Evolutionary conservation across 1,140 invertebrate genomes (phyloP).

Genomic region (Himalopsyche phryganea): DNA sequence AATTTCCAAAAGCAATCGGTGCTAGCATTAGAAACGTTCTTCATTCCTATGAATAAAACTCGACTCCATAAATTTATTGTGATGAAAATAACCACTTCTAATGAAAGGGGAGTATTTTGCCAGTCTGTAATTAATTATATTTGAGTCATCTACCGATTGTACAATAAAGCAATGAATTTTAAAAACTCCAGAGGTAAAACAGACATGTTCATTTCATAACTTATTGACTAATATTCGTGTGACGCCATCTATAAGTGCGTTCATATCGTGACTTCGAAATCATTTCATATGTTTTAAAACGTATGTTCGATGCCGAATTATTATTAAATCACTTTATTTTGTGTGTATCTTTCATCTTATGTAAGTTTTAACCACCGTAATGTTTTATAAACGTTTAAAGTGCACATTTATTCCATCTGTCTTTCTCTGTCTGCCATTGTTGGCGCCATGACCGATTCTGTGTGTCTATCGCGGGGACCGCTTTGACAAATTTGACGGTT

Average conservation of each 20-base stretch:
- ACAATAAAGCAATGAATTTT: too few relatives aligned
- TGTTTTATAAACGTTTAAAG: background rate
- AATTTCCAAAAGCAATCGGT: too few relatives aligned
- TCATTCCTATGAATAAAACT: too few relatives aligned
- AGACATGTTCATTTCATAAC: background rate
- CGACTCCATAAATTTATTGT: too few relatives aligned
- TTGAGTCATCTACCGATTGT: too few relatives aligned
- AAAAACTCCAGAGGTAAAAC: background rate
- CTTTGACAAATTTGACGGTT: constrained; percentile 11
- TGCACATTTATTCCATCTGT: background rate
- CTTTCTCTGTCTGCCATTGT: constrained; percentile 24
- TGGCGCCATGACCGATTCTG: constrained; percentile 25
- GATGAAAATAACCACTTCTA: too few relatives aligned
- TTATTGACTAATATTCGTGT: constrained; percentile 21
- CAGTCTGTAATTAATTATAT: too few relatives aligned
- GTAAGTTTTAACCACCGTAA: background rate
- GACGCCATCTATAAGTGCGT: constrained; percentile 13
- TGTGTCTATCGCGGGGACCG: constrained; percentile 17
- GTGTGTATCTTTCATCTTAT: background rate
- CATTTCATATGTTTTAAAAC: background rate
- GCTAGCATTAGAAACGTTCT: too few relatives aligned
- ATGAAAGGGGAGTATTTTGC: too few relatives aligned
- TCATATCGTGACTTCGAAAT: constrained; percentile 7
- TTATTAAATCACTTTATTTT: background rate
- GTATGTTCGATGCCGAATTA: background rate